Base-by-base conservation (phyloP, 2,888 invertebrate species). In the Lasioglossum villosulum region DNA sequence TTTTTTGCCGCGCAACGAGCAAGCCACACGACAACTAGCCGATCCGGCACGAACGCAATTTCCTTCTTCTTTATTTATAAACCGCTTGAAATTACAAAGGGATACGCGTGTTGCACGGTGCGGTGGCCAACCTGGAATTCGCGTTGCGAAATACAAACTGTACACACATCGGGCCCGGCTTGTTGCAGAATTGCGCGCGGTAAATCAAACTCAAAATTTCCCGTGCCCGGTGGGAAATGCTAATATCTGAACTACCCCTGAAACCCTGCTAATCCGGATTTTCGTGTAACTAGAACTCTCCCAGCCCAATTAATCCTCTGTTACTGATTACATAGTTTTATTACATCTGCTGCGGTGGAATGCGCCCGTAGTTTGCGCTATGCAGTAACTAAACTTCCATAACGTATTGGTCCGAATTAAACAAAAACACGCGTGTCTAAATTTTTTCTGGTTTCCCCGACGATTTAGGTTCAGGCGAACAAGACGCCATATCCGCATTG, bases 191-290 rank as follows among this genome's bases (percentile, higher is more conserved):
- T 79, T 68, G 30, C 66, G 14, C 66, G 4, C 79, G n/a, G 75
- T 84, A 84, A 84, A 84, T 84, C 84, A 84, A 84, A 78, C 74
- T 84, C 84, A 84, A 84, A 84, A 84, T 84, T 84, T 56, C 75
- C 59, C n/a, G 30, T 37, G n/a, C 63, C 83, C 72, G 4, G 16
- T 39, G 84, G 84, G 84, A 79, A 79, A 84, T 75, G 84, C 75
- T 84, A 79, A 84, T 79, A 79, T 72, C 71, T 75, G 72, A 84
- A 84, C 84, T 72, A 84, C 75, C 72, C n/a, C 30, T n/a, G 71
- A 45, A 84, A 84, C 56, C 84, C 30, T 56, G 84, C 84, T 84
- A 79, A 84, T 84, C 75, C 79, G 63, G 79, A 84, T 84, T 79
- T 84, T 75, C 84, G 71, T 84, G 84, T 84, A 84, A 84, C 84